These are phyloP conservation scores for Caenorhabditis panamensis DNA, from an alignment of 2,888 invertebrate species.

Conservation along the genomic window DNA sequence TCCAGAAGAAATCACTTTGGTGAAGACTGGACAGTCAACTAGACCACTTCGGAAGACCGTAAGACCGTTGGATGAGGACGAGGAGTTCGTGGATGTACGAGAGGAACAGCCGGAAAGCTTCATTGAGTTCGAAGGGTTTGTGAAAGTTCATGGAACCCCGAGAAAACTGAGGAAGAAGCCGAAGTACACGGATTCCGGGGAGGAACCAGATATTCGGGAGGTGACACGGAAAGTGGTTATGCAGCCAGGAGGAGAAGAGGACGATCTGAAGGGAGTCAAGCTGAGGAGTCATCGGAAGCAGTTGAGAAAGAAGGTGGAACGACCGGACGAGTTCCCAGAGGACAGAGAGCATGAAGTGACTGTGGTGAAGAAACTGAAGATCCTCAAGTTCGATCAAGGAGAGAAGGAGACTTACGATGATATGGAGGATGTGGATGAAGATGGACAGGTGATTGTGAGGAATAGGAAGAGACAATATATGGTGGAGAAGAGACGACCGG, in stretches of 20 bases:
- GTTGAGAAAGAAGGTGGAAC: conserved; percentile 7
- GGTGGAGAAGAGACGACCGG: conserved; percentile 12
- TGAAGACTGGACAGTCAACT: conserved; percentile 26
- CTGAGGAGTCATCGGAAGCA: conserved; percentile 32
- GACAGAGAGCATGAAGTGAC: conserved; percentile 37
- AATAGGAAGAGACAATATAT: conserved; percentile 21
- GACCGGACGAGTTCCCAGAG: conserved; percentile 19
- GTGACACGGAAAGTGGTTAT: conserved; percentile 30
- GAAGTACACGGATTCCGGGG: conserved; percentile 31
- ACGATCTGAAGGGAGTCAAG: conserved; percentile 43
- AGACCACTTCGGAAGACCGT: conserved; percentile 24
- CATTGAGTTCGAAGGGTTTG: conserved; percentile 44
- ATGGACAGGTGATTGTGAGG: conserved; percentile 32
- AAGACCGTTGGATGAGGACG: conserved; percentile 44
- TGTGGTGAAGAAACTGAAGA: conserved; percentile 40
- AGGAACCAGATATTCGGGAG: conserved; percentile 39
- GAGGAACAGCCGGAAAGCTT: conserved; percentile 40
- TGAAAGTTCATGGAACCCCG: conserved; percentile 28
- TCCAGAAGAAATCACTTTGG: conserved; percentile 27
- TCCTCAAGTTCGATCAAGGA: conserved; percentile 23
- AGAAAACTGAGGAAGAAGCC: conserved; percentile 23
- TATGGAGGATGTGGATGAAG: conserved; percentile 25
- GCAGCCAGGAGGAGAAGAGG: conserved; percentile 33
- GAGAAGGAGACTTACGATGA: conserved; percentile 32
- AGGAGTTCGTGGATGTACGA: conserved; percentile 37